Evolutionary conservation across 2,888 invertebrate genomes (phyloP).

Genomic region (Andrena camellia): DNA sequence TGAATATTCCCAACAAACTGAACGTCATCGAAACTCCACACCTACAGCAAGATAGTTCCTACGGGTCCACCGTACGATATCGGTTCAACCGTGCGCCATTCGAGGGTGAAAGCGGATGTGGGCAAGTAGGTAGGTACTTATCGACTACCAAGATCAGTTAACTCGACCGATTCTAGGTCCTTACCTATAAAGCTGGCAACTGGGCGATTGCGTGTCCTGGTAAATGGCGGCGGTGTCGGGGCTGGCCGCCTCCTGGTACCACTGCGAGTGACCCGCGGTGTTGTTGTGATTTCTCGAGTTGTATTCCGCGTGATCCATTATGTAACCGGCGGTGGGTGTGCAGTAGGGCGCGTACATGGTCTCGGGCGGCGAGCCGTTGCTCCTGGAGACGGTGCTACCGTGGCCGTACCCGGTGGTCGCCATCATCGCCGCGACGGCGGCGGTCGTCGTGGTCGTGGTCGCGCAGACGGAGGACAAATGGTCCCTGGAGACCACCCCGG

Average conservation of each 20-base stretch:
- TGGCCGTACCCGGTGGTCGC: constrained; percentile 81
- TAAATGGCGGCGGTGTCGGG: constrained; percentile 82
- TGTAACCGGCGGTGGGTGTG: constrained; percentile 78
- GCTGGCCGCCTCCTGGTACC: constrained; percentile 84
- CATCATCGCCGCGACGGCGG: constrained; percentile 83
- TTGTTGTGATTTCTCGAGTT: constrained; percentile 80
- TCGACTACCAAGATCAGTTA: no score
- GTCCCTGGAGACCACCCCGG: constrained; percentile 69
- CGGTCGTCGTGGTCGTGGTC: constrained; percentile 78
- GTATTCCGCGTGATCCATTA: constrained; percentile 83
- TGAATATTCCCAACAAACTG: no score
- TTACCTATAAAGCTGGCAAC: constrained; percentile 83
- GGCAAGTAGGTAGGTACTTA: no score
- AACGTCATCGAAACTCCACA: no score
- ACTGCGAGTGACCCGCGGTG: constrained; percentile 80
- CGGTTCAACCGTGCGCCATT: no score
- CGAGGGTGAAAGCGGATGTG: no score
- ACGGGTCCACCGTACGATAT: no score
- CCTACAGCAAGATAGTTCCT: no score
- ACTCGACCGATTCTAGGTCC: background rate
- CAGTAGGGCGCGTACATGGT: constrained; percentile 83
- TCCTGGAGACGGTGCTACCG: constrained; percentile 78
- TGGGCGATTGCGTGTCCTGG: constrained; percentile 83
- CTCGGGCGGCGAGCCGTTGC: constrained; percentile 79
- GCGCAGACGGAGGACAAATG: constrained; percentile 63